Evolutionary conservation across 2,888 invertebrate species (phyloP).

Genomic region (Rhamnusium bicolor): DNA sequence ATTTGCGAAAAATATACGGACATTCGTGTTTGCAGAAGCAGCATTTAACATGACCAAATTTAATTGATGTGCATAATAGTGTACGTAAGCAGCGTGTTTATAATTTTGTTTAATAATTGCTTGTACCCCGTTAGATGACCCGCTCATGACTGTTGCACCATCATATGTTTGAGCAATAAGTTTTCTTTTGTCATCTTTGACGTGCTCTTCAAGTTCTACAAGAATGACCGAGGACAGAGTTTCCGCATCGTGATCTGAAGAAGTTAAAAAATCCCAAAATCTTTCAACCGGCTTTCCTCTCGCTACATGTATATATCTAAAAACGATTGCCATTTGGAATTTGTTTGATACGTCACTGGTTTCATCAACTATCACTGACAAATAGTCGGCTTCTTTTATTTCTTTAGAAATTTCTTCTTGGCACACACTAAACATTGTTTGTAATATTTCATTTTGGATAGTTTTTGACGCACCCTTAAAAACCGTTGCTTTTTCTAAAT

Average conservation of each 20-base stretch:
- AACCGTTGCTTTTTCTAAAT: slow-evolving; percentile 37
- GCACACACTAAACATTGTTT: slow-evolving; percentile 31
- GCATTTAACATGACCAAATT: slow-evolving; percentile 47
- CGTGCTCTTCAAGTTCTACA: slow-evolving; percentile 5
- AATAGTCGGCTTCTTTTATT: slow-evolving; percentile 15
- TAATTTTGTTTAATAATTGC: slow-evolving; percentile 32
- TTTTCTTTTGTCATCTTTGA: background rate
- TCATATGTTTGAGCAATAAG: slow-evolving; percentile 39
- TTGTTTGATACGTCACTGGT: slow-evolving; percentile 31
- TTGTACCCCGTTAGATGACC: slow-evolving; percentile 33
- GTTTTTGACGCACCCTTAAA: slow-evolving; percentile 39
- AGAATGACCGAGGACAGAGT: slow-evolving; percentile 22
- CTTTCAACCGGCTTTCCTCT: slow-evolving; percentile 36
- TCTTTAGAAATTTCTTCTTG: slow-evolving; percentile 40
- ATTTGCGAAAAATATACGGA: slow-evolving; percentile 40
- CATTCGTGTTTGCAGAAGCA: background rate
- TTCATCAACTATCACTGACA: slow-evolving; percentile 26
- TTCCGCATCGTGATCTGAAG: slow-evolving; percentile 31
- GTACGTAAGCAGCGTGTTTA: slow-evolving; percentile 30
- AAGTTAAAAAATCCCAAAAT: slow-evolving; percentile 39
- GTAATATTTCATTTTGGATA: slow-evolving; percentile 41
- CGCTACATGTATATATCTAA: slow-evolving; percentile 29
- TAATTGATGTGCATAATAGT: slow-evolving; percentile 40
- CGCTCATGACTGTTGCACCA: slow-evolving; percentile 39
- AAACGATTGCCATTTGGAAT: slow-evolving; percentile 36